A percentile compares a stretch with the other conserved stretches of the same genome.
phyloP scores from a whole-genome alignment of 2,888 invertebrate species.

The Drosophila dives region DNA sequence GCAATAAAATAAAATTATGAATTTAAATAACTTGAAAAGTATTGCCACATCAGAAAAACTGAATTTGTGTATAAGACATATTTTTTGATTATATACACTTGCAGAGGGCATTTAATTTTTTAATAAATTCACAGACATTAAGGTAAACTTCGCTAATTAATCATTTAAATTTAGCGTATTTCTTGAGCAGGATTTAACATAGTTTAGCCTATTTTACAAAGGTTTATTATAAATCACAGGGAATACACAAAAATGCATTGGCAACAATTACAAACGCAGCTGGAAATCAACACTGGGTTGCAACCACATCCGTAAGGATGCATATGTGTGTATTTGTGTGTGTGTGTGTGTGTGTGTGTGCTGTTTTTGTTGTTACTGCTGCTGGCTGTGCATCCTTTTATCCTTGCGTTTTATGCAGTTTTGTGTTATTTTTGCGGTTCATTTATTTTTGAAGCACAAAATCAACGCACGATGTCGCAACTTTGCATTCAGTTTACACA shows the following conservation, averaged over 20 bases:
- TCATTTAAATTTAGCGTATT: not conserved
- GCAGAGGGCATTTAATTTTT: not conserved
- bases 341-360: not conserved
- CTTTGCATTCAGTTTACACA: constrained; percentile 70
- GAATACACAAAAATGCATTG: constrained; percentile 29
- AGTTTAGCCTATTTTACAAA: not conserved
- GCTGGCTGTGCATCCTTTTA: constrained; percentile 18
- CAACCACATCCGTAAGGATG: constrained; percentile 2
- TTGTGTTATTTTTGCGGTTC: constrained; percentile 63
- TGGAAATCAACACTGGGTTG: constrained; percentile 27
- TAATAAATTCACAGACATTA: not conserved
- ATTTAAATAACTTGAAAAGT: not conserved
- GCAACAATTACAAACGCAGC: constrained; percentile 43
- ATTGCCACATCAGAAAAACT: not conserved
- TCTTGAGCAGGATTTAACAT: not conserved
- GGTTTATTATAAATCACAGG: not conserved
- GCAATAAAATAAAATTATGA: not conserved
- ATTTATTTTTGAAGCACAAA: constrained; percentile 69
- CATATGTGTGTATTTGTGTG: not conserved
- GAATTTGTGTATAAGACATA: not conserved
- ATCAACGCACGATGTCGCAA: constrained; percentile 64
- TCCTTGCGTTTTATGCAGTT: constrained; percentile 29
- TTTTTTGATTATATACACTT: not conserved
- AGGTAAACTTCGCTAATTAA: too few species aligned
- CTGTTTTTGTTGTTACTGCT: constrained; percentile 2